phyloP scores from a whole-genome alignment of 2,888 invertebrate genomes.

The Ormyrus thymus region DNA sequence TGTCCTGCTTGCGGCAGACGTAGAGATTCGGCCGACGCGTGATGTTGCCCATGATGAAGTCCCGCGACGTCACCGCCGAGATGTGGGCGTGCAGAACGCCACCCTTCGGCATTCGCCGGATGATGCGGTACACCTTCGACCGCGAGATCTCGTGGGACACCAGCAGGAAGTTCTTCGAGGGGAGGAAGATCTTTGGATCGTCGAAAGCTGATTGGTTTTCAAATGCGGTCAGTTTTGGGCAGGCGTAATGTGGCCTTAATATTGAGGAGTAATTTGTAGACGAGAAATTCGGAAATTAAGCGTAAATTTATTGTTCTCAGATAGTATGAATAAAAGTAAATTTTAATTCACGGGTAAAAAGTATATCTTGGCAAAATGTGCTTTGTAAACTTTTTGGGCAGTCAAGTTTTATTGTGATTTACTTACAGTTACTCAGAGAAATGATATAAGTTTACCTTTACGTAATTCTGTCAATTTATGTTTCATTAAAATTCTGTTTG shows the following conservation, averaged over 20 bases:
- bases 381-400: too few relatives aligned
- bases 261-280: too few relatives aligned
- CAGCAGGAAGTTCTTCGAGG: constrained; percentile 81
- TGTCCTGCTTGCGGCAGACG: constrained; percentile 71
- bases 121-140: constrained; percentile 81
- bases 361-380: too few relatives aligned
- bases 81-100: constrained; percentile 84
- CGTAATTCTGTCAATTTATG: constrained; percentile 77
- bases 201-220: constrained; percentile 57
- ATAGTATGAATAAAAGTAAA: too few relatives aligned
- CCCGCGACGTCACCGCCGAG: constrained; percentile 79
- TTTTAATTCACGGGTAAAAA: too few relatives aligned
- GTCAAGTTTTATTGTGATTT: not conserved
- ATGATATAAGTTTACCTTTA: constrained; percentile 71
- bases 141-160: constrained; percentile 78
- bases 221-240: too few relatives aligned
- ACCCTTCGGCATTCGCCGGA: constrained; percentile 85
- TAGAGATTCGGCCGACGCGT: constrained; percentile 81
- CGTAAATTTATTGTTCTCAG: too few relatives aligned
- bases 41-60: constrained; percentile 79
- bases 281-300: too few relatives aligned
- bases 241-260: too few relatives aligned
- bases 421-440: not conserved
- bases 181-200: constrained; percentile 77
- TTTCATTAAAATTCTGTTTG: constrained; percentile 79